Conservation (phyloP, 2,113 vertebrate genomes). For the Anser brachyrhynchus region DNA sequence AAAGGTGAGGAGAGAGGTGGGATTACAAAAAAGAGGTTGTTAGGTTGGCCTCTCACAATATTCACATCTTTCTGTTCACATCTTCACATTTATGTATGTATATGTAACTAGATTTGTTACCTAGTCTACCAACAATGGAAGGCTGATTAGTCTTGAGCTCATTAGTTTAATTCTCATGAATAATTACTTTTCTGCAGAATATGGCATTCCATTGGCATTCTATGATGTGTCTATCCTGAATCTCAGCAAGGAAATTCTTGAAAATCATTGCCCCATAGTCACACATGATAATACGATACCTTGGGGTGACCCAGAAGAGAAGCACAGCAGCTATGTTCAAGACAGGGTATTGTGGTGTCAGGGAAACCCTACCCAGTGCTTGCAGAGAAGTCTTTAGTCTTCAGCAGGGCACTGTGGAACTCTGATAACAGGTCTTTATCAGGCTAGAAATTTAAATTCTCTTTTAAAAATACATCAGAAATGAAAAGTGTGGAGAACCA, state of each 20-base stretch:
- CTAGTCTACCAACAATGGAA: not conserved
- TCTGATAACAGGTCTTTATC: not conserved
- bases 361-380: accelerated
- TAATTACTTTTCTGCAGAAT: not conserved
- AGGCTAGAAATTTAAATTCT: not conserved
- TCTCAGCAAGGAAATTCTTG: not conserved
- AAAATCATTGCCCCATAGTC: not conserved
- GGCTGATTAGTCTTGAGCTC: not conserved
- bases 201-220: not conserved
- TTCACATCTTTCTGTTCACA: not conserved
- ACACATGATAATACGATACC: not conserved
- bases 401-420: not conserved
- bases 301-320: not conserved
- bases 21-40: not conserved
- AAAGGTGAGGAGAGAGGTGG: not conserved
- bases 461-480: not conserved
- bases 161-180: not conserved
- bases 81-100: not conserved
- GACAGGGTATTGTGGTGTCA: accelerated
- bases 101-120: not conserved
- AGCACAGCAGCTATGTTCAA: not conserved
- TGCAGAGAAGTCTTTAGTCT: not conserved
- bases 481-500: not conserved
- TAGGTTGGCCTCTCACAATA: not conserved
- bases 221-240: not conserved